Base-by-base conservation (phyloP, 2,113 vertebrate species). In the Neolamprologus fasciatus region DNA sequence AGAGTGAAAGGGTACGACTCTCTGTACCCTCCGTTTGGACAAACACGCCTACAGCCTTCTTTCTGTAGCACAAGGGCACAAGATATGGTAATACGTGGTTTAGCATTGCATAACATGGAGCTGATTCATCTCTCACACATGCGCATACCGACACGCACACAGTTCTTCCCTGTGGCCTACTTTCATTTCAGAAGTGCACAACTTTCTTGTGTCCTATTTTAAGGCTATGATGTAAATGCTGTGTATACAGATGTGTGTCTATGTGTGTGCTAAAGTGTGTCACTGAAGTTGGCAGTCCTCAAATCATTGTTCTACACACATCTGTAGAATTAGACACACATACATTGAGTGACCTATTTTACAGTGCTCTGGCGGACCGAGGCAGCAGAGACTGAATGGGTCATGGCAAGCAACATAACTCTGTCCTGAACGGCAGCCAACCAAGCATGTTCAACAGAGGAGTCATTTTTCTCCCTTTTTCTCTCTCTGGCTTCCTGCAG, bases 121-220 rank as follows among this genome's bases (percentile, higher is more conserved):
- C 92, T 95, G 94, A 96, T 85, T 96, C 94, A 95, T 93, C 84
- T 35, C 80, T 50, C 79, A 9, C 57, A 23, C 84, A n/a, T 45
- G 28, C 85, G 9, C 57, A 5, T 82, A 81, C 51, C 37, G 19
- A 26, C 81, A 8, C 23, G 8, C 80, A 9, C 33, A 23, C 82
- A 84, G 26, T 57, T 86, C 87, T 86, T 92, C 92, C 89, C 79
- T 53, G 61, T 96, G 94, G 85, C 96, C 95, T 95, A 95, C 92
- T 95, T 96, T 94, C 86, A 83, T 86, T 88, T 89, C 78, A 71
- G 28, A 80, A 83, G 80, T 84, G 81, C 86, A 79, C 84, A 92
- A 85, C 83, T 92, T 92, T 83, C 55, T 85, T 87, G 16, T 86
- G 92, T 53, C 89, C 93, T 91, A 91, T 89, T 92, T 94, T 76